Evolutionary conservation across 2,888 invertebrate species (phyloP).

Genomic region (Hypolimnas misippus): DNA sequence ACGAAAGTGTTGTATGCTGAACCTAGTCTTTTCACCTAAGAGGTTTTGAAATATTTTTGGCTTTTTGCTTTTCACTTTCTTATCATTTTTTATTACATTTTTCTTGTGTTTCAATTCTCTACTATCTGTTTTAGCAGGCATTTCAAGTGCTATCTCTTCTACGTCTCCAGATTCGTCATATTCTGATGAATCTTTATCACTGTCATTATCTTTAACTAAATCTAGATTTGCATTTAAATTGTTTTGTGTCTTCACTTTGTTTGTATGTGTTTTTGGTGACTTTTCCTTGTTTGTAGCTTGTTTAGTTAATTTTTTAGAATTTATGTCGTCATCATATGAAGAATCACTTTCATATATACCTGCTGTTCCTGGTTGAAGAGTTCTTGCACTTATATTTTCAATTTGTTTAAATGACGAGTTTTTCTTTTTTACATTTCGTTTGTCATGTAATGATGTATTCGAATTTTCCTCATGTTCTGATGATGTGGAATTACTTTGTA

Average conservation of each 20-base stretch:
- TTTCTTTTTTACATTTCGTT: slow-evolving; percentile 13
- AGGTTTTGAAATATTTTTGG: slow-evolving; percentile 22
- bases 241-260: slow-evolving; percentile 19
- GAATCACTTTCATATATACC: slow-evolving; percentile 29
- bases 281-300: neutral
- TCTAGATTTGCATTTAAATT: no score
- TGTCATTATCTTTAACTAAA: no score
- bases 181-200: slow-evolving; percentile 23
- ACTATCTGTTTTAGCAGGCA: slow-evolving; percentile 22
- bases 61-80: slow-evolving; percentile 4
- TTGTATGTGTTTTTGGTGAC: neutral
- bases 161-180: slow-evolving; percentile 21
- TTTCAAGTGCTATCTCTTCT: slow-evolving; percentile 32
- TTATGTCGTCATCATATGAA: slow-evolving; percentile 5
- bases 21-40: slow-evolving; percentile 31
- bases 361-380: slow-evolving; percentile 22
- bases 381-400: slow-evolving; percentile 9
- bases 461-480: slow-evolving; percentile 24
- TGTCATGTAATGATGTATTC: slow-evolving; percentile 1
- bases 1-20: slow-evolving; percentile 22
- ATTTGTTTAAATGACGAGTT: slow-evolving; percentile 15
- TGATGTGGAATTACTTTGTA: slow-evolving; percentile 26
- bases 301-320: slow-evolving; percentile 10
- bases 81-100: slow-evolving; percentile 14
- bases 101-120: no score